phyloP scores from a whole-genome alignment of 2,113 vertebrate species.

The Anarhynchus alexandrinus region DNA sequence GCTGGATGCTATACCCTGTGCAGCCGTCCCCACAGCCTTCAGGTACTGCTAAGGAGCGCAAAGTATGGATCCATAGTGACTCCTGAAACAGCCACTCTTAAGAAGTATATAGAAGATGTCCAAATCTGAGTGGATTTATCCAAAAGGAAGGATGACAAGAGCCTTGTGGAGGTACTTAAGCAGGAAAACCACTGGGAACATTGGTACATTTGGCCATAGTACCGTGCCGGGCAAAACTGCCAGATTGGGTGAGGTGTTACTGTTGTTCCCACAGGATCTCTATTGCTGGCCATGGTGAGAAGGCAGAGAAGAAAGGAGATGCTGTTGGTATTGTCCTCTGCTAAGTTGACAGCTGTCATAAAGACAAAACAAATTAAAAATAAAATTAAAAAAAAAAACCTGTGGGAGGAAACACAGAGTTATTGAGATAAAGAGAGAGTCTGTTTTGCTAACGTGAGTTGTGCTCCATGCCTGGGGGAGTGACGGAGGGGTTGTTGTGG shows the following conservation, averaged over 20 bases:
- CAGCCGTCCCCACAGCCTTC: background rate
- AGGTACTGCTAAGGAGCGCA: background rate
- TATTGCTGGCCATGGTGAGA: background rate
- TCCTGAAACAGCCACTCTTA: background rate
- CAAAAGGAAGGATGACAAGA: background rate
- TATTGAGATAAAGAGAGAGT: background rate
- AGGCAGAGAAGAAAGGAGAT: background rate
- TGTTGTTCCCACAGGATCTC: background rate
- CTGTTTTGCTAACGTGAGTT: background rate
- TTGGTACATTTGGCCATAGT: background rate
- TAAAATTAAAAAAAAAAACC: background rate
- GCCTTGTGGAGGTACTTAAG: background rate
- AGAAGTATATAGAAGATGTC: background rate
- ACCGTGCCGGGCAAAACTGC: background rate
- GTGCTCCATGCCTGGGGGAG: background rate
- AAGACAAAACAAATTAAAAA: background rate
- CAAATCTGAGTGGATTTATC: background rate
- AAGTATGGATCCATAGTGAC: background rate
- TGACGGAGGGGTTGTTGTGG: background rate
- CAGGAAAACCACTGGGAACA: background rate
- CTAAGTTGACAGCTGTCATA: background rate
- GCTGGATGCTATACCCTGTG: too few relatives aligned
- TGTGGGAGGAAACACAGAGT: background rate
- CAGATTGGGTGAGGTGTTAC: background rate
- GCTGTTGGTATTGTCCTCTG: background rate